These are phyloP conservation scores for Todiramphus saurophagus DNA, from an alignment of 2,113 vertebrate genomes.

Conservation along the genomic window DNA sequence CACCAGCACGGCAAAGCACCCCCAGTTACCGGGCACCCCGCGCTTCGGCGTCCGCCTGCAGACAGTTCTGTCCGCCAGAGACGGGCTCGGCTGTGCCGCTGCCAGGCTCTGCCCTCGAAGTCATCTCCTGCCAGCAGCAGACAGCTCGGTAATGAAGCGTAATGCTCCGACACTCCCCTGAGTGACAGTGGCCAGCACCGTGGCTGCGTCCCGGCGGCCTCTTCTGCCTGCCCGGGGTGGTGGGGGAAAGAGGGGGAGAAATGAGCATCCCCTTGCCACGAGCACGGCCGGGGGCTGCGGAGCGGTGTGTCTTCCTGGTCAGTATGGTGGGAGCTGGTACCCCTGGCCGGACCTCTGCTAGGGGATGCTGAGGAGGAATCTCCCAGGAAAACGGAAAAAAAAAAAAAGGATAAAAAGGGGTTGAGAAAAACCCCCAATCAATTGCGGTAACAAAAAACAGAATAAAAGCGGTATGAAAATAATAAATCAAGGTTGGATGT, in stretches of 20 bases:
- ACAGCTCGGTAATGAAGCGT: conserved; percentile 68
- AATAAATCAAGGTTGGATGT: neutral
- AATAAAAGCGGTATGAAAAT: neutral
- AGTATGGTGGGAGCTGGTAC: neutral
- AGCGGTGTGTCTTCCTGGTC: neutral
- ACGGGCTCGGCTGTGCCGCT: neutral
- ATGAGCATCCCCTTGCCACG: neutral
- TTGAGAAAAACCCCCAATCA: neutral
- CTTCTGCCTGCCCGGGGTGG: neutral
- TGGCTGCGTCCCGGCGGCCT: neutral
- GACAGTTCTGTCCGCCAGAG: neutral
- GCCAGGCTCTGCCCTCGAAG: conserved; percentile 46
- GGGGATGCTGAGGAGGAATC: neutral
- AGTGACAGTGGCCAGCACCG: conserved; percentile 38
- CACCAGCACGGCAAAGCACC: accelerated
- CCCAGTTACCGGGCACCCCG: accelerated
- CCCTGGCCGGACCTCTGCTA: neutral
- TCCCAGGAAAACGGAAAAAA: neutral
- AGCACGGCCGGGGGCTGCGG: neutral
- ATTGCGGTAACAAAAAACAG: neutral
- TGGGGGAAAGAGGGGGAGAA: neutral
- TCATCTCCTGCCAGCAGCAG: conserved; percentile 60
- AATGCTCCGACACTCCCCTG: conserved; percentile 49
- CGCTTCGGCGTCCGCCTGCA: neutral
- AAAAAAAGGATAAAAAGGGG: neutral